Percentiles rank a stretch among this genome's conserved stretches.
These are phyloP conservation scores for Calidris pugnax DNA, from an alignment of 2,113 vertebrate genomes.

Conservation along the genomic window DNA sequence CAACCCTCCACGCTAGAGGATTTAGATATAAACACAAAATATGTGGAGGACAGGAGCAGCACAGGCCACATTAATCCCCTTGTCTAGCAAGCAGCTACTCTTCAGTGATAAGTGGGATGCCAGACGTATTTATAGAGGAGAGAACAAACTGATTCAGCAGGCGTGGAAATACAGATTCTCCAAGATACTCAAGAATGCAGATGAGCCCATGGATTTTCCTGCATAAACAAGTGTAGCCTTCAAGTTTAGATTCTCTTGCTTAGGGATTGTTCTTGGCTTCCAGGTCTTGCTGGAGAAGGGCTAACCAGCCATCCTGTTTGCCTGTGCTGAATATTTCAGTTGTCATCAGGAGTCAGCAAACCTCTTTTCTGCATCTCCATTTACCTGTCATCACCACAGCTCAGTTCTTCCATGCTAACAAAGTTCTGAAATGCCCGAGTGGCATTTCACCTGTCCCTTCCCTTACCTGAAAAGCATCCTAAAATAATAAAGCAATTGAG, in stretches of 20 bases:
- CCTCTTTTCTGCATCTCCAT: not conserved
- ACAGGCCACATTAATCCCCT: not conserved
- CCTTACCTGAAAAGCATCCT: not conserved
- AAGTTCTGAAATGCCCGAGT: not conserved
- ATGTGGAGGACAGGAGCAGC: not conserved
- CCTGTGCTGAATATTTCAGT: not conserved
- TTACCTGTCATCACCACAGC: not conserved
- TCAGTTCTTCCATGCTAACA: not conserved
- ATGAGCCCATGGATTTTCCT: not conserved
- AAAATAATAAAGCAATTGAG: not conserved
- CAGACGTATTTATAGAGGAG: not conserved
- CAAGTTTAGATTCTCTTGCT: not conserved
- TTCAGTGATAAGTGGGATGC: not conserved
- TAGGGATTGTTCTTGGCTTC: not conserved
- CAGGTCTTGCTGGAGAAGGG: not conserved
- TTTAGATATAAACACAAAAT: constrained; percentile 18
- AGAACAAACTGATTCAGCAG: not conserved
- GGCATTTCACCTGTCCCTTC: not conserved
- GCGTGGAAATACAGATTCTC: not conserved
- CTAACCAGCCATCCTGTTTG: not conserved
- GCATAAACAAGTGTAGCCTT: not conserved
- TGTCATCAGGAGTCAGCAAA: not conserved
- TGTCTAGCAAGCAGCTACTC: constrained; percentile 18
- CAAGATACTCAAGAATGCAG: not conserved
- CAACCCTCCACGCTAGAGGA: not conserved